These are phyloP conservation scores for Eulimnadia texana DNA, from an alignment of 1,140 invertebrate genomes.

Conservation along the genomic window DNA sequence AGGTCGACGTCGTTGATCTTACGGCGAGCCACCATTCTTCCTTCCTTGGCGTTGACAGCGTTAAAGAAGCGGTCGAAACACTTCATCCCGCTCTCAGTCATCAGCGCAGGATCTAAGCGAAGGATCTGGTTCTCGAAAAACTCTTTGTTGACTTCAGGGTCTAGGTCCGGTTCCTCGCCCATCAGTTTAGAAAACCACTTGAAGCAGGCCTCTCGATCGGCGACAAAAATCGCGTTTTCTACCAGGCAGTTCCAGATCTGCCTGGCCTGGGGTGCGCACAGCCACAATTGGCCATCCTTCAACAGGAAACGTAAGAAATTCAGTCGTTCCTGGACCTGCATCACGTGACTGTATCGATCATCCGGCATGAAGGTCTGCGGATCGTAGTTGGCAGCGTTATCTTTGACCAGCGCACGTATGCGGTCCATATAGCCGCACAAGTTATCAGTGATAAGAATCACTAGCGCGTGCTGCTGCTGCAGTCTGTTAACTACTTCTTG, in stretches of 20 bases:
- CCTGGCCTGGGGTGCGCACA: slow-evolving; percentile 90
- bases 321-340: slow-evolving; percentile 85
- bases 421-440: slow-evolving; percentile 83
- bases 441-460: slow-evolving; percentile 85
- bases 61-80: slow-evolving; percentile 92
- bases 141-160: slow-evolving; percentile 88
- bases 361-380: slow-evolving; percentile 70
- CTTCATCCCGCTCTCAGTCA: slow-evolving; percentile 93
- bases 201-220: slow-evolving; percentile 91
- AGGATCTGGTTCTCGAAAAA: slow-evolving; percentile 94
- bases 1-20: slow-evolving; percentile 52
- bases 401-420: slow-evolving; percentile 52
- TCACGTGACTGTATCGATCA: slow-evolving; percentile 75
- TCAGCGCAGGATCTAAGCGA: slow-evolving; percentile 71
- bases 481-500: slow-evolving; percentile 78
- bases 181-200: slow-evolving; percentile 98
- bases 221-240: slow-evolving; percentile 76
- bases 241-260: slow-evolving; percentile 95
- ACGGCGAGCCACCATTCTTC: slow-evolving; percentile 74
- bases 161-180: slow-evolving; percentile 92
- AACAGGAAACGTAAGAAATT: slow-evolving; percentile 83
- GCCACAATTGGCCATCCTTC: slow-evolving; percentile 87
- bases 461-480: slow-evolving; percentile 80
- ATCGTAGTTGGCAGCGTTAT: slow-evolving; percentile 48
- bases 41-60: slow-evolving; percentile 89